Conservation (phyloP, 2,113 vertebrate genomes). For the Tringa solitaria region DNA sequence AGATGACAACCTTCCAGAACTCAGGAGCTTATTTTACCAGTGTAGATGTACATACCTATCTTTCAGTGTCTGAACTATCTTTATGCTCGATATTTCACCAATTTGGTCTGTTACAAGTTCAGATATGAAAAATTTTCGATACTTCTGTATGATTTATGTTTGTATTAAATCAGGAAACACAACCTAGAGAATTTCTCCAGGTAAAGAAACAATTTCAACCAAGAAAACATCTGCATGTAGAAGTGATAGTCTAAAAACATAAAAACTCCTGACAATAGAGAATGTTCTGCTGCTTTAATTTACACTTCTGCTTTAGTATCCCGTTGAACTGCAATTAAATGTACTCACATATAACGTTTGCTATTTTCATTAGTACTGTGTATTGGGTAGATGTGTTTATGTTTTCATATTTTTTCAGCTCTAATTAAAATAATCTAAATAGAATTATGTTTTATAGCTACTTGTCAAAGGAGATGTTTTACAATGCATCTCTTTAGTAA, state of each 20-base stretch:
- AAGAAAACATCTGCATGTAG: neutral
- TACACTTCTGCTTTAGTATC: neutral
- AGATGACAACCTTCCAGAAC: neutral
- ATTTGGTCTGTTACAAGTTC: neutral
- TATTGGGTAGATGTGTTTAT: neutral
- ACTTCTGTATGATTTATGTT: neutral
- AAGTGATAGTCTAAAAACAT: neutral
- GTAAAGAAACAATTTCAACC: neutral
- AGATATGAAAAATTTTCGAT: neutral
- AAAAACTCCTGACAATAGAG: neutral
- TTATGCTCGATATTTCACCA: neutral
- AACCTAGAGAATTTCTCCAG: neutral
- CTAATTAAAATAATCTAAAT: conserved; percentile 41
- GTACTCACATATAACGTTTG: neutral
- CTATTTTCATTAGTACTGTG: neutral
- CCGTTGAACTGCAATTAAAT: conserved; percentile 15
- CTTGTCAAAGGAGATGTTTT: neutral
- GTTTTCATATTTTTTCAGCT: conserved; percentile 9
- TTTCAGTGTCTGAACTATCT: neutral
- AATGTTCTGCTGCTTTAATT: neutral
- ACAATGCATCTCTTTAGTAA: neutral
- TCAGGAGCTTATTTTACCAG: neutral
- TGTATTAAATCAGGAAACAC: neutral
- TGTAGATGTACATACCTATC: neutral
- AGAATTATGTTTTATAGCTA: conserved; percentile 12